Evolutionary conservation across 2,797 vertebrate species (phyloP), one percentile per base, ranked within the genome.

Genomic region (Sebastolobus altivelis): DNA sequence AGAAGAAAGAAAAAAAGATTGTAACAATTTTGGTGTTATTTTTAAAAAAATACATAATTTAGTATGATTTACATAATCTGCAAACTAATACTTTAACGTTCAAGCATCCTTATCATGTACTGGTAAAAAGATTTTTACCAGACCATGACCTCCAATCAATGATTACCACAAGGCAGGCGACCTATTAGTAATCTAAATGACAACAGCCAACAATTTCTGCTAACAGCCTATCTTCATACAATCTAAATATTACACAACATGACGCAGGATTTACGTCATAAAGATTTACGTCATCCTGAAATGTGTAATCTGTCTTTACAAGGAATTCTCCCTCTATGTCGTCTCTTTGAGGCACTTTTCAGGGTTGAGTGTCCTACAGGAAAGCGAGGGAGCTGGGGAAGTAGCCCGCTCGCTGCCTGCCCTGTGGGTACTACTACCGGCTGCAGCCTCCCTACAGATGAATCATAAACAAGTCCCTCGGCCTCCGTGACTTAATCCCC

Each of bases 401-500:
- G 86, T 69, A 80, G 91, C 83, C 91, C 75, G 79, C 69, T 75
- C 72, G 84, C 84, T 84, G 86, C 79, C 73, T 83, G 75, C 83
- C 92, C 90, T 72, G 80, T 87, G 88, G 86, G 86, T 60, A 89
- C 88, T n/a, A 88, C 82, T 78, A 72, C 65, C 65, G 81, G 82
- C 86, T 87, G 37, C 77, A 85, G 82, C 90, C 84, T 89, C 81
- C 84, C 85, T 88, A 75, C 79, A 88, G 85, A 92, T 92, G 90
- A 93, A 92, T 93, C 93, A 94, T 81, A 93, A 92, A 94, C 93
- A 90, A 89, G 86, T 91, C 90, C 85, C 87, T 82, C 13, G 89
- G 89, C 90, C 86, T 87, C 70, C 0, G 33, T 94, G 94, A 94
- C 88, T 93, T 94, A 91, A 95, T 94, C 92, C 93, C 93, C 91